Base-by-base conservation (phyloP, 2,888 invertebrate genomes). In the Morpho helenor region DNA sequence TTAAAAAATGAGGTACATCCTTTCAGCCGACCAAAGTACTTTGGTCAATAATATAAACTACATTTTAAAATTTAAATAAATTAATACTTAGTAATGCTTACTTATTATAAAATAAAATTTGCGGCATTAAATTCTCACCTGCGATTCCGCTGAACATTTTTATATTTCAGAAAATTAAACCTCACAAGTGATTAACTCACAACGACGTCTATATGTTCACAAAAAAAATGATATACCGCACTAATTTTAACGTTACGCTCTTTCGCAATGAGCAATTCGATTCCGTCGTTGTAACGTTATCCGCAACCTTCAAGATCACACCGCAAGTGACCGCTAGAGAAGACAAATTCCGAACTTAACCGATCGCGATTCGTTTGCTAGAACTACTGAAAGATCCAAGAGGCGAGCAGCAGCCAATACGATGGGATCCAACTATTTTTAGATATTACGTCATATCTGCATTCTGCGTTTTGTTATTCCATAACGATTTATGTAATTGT, bases 131-230 rank as follows among this genome's bases (percentile, higher is more conserved):
- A 23, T 48, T 53, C 66, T 78, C 63, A 89, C 90, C 90, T 82
- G 89, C 86, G 74, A 90, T 89, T 77, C 85, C 84, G 74, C 86
- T 89, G 76, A 90, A 90, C 90, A 90, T 90, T 78, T 81, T 54
- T 41, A 7, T 48, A 10, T 54, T 87, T 67, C 52, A 55, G 60
- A 61, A 63, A 61, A 58, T 56, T 49, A 47, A 57, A 59, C 52
- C 40, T 45, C 61, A 55, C 51, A 56, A 61, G 45, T 49, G 52
- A 59, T 56, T 52, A 59, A 62, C 49, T 50, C 58, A 58, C 59
- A 54, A 56, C 9, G 10, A 45, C 10, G 61, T 51, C 39, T 62
- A 53, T 56, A 56, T 47, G 22, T 44, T 48, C 61, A 60, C 55
- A 63, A 62, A 54, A 16, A 51, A 49, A 55, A 63, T 61, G 49